Percentiles rank a stretch among this genome's conserved stretches.
phyloP scores from a whole-genome alignment of 2,888 invertebrate genomes.

The Stegana nigrithorax region DNA sequence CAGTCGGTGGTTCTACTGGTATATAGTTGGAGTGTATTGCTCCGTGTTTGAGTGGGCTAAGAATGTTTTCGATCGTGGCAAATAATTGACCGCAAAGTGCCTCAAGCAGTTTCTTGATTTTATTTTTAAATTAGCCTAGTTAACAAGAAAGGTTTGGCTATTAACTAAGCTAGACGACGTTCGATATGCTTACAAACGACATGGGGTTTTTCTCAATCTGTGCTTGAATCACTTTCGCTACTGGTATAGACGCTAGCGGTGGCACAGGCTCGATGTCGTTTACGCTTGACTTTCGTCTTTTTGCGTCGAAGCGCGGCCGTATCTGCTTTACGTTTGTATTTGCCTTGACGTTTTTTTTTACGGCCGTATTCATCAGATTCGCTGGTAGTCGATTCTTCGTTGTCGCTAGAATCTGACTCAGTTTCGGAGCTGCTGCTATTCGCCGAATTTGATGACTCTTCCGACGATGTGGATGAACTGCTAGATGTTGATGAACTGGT shows the following conservation, averaged over 20 bases:
- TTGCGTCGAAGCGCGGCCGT: constrained; percentile 52
- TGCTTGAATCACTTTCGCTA: constrained; percentile 58
- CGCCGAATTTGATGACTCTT: constrained; percentile 19
- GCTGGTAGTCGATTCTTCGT: constrained; percentile 65
- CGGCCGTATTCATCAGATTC: constrained; percentile 61
- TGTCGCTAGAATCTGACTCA: constrained; percentile 65
- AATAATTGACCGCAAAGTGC: too few species aligned
- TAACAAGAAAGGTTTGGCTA: too few species aligned
- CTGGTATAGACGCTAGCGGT: constrained; percentile 54
- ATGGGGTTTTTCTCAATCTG: too few species aligned
- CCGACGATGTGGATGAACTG: constrained; percentile 26
- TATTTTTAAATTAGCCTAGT: too few species aligned
- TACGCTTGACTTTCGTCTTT: constrained; percentile 62
- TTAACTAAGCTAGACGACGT: too few species aligned
- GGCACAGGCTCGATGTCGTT: constrained; percentile 51
- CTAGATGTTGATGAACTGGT: constrained; percentile 28
- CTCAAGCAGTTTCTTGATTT: too few species aligned
- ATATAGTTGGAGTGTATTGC: too few species aligned
- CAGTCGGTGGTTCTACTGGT: too few species aligned
- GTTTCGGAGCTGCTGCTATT: constrained; percentile 28
- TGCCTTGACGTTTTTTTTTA: constrained; percentile 61
- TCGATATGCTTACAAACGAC: too few species aligned
- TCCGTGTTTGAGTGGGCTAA: too few species aligned
- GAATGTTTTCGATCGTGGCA: too few species aligned
- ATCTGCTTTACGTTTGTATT: constrained; percentile 64